These are phyloP conservation scores for Fukomys damarensis DNA, from an alignment of 2,113 vertebrate species.

Conservation along the genomic window DNA sequence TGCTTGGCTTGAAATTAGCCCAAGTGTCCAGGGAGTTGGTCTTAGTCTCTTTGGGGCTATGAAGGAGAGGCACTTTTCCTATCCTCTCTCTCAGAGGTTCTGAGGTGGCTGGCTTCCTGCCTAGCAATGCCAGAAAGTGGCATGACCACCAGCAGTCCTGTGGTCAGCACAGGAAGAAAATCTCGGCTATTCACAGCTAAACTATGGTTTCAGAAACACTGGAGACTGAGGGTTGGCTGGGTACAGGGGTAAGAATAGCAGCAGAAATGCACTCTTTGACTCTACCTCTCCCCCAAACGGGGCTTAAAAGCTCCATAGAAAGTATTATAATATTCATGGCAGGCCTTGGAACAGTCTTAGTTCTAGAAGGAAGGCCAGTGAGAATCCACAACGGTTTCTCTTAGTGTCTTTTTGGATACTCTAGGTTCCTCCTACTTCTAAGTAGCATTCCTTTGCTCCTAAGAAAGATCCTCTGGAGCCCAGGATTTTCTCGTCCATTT, in stretches of 20 bases:
- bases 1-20: conserved; percentile 62
- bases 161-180: conserved; percentile 74
- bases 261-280: conserved; percentile 66
- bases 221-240: conserved; percentile 65
- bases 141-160: conserved; percentile 69
- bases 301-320: background rate
- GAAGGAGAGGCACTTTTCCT: conserved; percentile 54
- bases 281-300: background rate
- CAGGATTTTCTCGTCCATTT: background rate
- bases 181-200: conserved; percentile 73
- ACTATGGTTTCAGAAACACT: conserved; percentile 61
- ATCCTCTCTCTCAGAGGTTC: background rate
- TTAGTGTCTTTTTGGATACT: background rate
- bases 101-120: conserved; percentile 70
- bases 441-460: background rate
- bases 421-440: background rate
- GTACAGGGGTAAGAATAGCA: conserved; percentile 50
- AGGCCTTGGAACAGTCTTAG: background rate
- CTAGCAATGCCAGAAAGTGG: conserved; percentile 76
- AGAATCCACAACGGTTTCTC: background rate
- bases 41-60: conserved; percentile 11
- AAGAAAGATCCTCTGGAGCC: background rate
- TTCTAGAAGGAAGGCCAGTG: accelerated
- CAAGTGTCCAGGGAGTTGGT: conserved; percentile 21
- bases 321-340: background rate